phyloP scores from a whole-genome alignment of 2,113 vertebrate species.

The Phodopus roborovskii region DNA sequence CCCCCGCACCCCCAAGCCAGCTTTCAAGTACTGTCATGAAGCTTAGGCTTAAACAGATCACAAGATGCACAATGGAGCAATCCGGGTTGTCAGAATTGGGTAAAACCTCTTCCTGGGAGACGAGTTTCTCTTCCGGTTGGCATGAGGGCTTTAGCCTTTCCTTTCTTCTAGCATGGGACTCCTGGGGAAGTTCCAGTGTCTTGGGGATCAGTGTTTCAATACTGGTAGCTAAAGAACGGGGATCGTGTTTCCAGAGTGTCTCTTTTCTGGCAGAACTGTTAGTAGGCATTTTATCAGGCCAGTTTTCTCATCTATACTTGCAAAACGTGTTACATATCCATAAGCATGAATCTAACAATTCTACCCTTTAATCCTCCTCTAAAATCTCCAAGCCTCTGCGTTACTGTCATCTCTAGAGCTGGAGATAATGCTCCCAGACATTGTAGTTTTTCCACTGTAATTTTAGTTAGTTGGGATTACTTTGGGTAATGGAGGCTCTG shows the following conservation, averaged over 20 bases:
- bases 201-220: not conserved
- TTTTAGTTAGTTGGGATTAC: not conserved
- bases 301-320: conserved; percentile 33
- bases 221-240: not conserved
- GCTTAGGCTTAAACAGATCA: not conserved
- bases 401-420: not conserved
- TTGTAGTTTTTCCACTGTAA: not conserved
- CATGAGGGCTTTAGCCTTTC: not conserved
- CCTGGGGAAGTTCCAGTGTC: not conserved
- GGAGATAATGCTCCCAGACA: not conserved
- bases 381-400: not conserved
- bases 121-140: not conserved
- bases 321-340: not conserved
- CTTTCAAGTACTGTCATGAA: not conserved
- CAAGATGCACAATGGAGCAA: not conserved
- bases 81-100: not conserved
- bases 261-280: not conserved
- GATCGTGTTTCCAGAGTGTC: not conserved
- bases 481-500: not conserved
- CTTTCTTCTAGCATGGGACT: not conserved
- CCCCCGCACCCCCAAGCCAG: too few species aligned
- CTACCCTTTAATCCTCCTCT: not conserved
- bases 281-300: not conserved
- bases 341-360: not conserved
- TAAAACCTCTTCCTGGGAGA: not conserved